phyloP scores from a whole-genome alignment of 2,113 vertebrate genomes.

The Polypterus bichir region DNA sequence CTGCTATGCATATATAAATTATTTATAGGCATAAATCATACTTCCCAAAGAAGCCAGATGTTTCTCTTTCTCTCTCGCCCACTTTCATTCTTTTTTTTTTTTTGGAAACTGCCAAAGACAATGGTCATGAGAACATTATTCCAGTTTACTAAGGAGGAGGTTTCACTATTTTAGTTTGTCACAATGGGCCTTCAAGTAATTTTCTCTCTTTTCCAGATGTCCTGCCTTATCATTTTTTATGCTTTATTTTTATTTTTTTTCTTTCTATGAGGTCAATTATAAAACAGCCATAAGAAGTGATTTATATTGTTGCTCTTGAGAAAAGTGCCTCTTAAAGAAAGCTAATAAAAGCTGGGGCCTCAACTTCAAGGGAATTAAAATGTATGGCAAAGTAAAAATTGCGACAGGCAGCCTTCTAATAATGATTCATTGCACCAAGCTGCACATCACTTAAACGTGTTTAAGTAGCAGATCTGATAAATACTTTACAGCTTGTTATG shows the following conservation, averaged over 20 bases:
- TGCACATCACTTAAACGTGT: constrained; percentile 15
- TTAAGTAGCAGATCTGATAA: constrained; percentile 25
- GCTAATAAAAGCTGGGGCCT: not conserved
- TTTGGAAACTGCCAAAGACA: no score
- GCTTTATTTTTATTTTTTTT: constrained; percentile 9
- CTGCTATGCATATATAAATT: no score
- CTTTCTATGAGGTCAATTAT: constrained; percentile 1
- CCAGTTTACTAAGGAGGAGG: no score
- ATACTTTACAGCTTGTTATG: constrained; percentile 22
- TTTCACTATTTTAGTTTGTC: not conserved
- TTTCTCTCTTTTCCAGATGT: not conserved
- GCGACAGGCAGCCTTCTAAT: constrained; percentile 7
- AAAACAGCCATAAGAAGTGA: constrained; percentile 10
- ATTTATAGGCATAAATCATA: no score
- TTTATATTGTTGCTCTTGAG: constrained; percentile 2
- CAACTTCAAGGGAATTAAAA: not conserved
- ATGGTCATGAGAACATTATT: no score
- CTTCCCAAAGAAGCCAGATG: no score
- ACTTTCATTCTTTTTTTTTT: no score
- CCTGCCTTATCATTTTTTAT: constrained; percentile 14
- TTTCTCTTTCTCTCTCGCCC: no score
- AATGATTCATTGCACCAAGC: constrained; percentile 6
- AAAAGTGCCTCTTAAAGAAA: not conserved
- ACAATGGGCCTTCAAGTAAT: not conserved
- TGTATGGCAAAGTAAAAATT: not conserved